Conservation (phyloP, 92 coral and sea anemone genomes). For the Zoanthus solanderi region DNA sequence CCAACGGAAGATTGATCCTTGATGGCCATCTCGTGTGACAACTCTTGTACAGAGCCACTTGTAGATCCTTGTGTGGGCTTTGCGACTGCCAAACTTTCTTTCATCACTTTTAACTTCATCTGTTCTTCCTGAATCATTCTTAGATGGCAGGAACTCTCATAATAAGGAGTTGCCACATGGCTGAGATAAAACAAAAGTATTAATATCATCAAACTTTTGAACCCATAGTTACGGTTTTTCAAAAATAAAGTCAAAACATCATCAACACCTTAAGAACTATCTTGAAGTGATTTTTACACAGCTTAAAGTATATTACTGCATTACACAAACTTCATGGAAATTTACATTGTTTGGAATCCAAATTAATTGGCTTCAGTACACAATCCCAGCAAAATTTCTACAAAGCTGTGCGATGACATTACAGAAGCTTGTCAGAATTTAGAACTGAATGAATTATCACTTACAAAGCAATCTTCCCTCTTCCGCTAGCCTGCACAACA, state of each 20-base stretch:
- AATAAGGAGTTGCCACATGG: constrained; percentile 72
- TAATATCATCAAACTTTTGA: neutral
- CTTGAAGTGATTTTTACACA: too few species aligned
- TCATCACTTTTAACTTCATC: constrained; percentile 66
- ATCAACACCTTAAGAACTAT: too few species aligned
- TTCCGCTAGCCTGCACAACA: constrained; percentile 52
- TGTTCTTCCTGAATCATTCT: constrained; percentile 67
- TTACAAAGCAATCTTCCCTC: constrained; percentile 53
- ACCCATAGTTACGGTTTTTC: neutral
- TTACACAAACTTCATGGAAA: too few species aligned
- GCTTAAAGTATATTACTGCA: too few species aligned
- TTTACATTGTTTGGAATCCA: too few species aligned
- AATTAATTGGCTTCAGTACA: too few species aligned
- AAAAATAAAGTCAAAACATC: neutral
- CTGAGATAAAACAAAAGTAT: constrained; percentile 17
- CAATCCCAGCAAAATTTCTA: too few species aligned
- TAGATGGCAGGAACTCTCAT: constrained; percentile 56
- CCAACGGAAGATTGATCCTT: constrained; percentile 43
- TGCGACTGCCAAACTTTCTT: constrained; percentile 19
- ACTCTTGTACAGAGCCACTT: neutral
- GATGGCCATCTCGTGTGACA: constrained; percentile 5
- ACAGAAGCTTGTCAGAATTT: too few species aligned
- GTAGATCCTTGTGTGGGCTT: neutral
- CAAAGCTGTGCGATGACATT: too few species aligned
- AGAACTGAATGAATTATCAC: neutral